Evolutionary conservation across 2,888 invertebrate species (phyloP), one percentile per base, ranked within the genome.

Genomic region (Platycheirus rosarum): DNA sequence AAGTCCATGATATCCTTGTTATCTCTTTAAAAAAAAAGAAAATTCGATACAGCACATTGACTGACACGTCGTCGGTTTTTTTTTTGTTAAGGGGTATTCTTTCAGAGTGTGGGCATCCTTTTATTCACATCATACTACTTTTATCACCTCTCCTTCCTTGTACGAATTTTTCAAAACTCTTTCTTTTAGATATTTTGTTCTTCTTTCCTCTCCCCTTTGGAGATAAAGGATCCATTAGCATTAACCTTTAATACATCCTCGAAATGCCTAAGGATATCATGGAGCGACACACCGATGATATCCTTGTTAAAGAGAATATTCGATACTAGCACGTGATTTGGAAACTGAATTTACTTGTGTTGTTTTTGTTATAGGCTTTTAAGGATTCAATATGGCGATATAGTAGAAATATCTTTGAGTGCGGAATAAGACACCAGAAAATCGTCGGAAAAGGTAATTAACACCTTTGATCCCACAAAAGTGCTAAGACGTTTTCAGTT

Each of bases 151-250:
- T 26, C 11, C 5, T 42, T 40, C 9, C 20, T 26, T 2, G 11
- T 23, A 6, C 9, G 26, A 42, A 20, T 37, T 37, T 37, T 2
- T 23, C 23, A 23, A 4, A n/a, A 55, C 42, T 29, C 23, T 11
- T 42, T 40, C 37, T 42, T 26, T 29, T 29, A 2, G 11, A 16
- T 14, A 8, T 29, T 13, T 8, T 9, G 9, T 9, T 26, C 2
- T 49, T 40, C 40, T 13, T 2, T 23, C 6, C n/a, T 42, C 8
- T 46, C 9, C 7, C 26, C 23, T 37, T 20, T 42, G 42, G 7
- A 60, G 26, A 60, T 60, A 60, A 40, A 23, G 26, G 29, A 60
- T 60, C 57, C 57, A 60, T 60, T 60, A 60, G 40, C 26, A 40
- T 60, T 60, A 60, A 57, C 29, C 55, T 60, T 44, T 37, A 42